A percentile compares a stretch with the other conserved stretches of the same genome.
Conservation (phyloP, 1,140 invertebrate genomes). For the Drosophila lowei region DNA sequence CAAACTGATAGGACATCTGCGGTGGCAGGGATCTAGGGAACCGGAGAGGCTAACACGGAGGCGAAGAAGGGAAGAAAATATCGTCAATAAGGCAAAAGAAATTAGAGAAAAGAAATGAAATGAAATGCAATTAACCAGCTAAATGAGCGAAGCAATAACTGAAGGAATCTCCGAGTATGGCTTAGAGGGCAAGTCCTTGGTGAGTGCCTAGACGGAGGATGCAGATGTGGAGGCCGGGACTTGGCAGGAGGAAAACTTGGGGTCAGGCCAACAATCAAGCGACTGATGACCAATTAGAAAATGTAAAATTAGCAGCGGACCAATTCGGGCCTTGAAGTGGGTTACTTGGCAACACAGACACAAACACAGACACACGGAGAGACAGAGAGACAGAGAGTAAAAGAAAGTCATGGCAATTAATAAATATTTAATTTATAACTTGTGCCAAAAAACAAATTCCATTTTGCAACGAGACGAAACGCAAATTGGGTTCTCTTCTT, state of each 20-base stretch:
- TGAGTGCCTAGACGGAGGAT: no score
- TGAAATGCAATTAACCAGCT: slow-evolving; percentile 75
- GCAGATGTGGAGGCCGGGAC: no score
- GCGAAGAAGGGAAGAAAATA: slow-evolving; percentile 31
- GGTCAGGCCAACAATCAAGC: slow-evolving; percentile 50
- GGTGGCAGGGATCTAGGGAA: no score
- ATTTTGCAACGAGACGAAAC: slow-evolving; percentile 18
- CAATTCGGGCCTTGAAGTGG: slow-evolving; percentile 2
- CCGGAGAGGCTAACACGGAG: no score
- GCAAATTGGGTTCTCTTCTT: not conserved
- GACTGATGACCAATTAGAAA: slow-evolving; percentile 71
- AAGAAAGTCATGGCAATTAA: slow-evolving; percentile 59
- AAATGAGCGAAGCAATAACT: slow-evolving; percentile 41
- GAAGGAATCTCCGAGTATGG: not conserved
- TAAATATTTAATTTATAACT: slow-evolving; percentile 75
- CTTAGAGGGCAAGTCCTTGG: no score
- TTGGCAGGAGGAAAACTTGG: no score
- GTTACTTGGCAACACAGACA: not conserved
- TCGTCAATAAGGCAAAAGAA: slow-evolving; percentile 44
- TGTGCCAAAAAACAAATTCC: slow-evolving; percentile 37
- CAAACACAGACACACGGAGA: not conserved
- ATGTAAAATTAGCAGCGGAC: slow-evolving; percentile 55
- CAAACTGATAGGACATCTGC: slow-evolving; percentile 49
- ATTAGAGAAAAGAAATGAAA: slow-evolving; percentile 56
- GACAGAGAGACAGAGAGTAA: not conserved